Evolutionary conservation across 2,888 invertebrate species (phyloP).

Genomic region (Cephonodes hylas): DNA sequence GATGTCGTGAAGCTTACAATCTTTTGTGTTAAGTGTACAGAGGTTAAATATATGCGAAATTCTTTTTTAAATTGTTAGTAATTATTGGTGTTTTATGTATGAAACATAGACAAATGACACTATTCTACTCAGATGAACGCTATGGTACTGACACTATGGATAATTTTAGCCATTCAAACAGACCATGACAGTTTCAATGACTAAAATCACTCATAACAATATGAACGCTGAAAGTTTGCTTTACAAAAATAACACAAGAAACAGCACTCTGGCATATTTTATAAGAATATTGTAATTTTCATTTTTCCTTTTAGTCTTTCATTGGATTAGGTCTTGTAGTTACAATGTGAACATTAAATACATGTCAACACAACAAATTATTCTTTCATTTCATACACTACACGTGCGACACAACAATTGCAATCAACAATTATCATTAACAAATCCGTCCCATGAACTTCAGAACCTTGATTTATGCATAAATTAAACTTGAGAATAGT

Average conservation of each 20-base stretch:
- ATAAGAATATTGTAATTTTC: conserved; percentile 53
- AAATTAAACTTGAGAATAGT: no score
- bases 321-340: conserved; percentile 73
- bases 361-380: conserved; percentile 77
- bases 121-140: conserved; percentile 36
- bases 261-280: conserved; percentile 63
- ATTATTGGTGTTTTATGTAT: background rate
- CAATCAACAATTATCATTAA: conserved; percentile 11
- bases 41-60: conserved; percentile 17
- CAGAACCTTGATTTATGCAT: no score
- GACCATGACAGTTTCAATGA: conserved; percentile 36
- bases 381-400: conserved; percentile 76
- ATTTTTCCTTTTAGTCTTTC: conserved; percentile 60
- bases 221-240: conserved; percentile 40
- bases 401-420: conserved; percentile 26
- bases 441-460: background rate
- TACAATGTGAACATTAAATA: conserved; percentile 79
- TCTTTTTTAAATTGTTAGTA: conserved; percentile 8
- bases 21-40: conserved; percentile 50
- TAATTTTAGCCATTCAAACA: conserved; percentile 28
- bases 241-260: conserved; percentile 49
- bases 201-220: conserved; percentile 23
- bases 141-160: conserved; percentile 27
- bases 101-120: conserved; percentile 1
- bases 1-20: conserved; percentile 73